phyloP scores from a whole-genome alignment of 2,113 vertebrate genomes.

The Sebastes schlegelii region DNA sequence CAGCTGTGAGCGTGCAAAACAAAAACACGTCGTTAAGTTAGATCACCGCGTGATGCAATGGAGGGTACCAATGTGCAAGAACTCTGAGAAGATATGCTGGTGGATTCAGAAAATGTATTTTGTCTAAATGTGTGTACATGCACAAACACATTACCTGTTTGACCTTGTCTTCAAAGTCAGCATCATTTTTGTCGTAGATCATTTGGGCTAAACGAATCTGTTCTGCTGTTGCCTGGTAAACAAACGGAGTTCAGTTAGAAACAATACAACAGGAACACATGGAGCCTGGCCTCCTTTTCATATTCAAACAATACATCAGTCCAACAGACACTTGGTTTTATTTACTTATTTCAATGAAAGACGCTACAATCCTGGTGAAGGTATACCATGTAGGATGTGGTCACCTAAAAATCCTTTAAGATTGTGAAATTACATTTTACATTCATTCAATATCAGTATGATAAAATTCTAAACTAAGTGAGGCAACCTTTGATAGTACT shows the following conservation, averaged over 20 bases:
- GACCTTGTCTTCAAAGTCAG: slow-evolving; percentile 97
- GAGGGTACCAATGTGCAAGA: not conserved
- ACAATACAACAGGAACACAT: not conserved
- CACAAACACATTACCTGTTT: slow-evolving; percentile 88
- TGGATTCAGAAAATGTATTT: not conserved
- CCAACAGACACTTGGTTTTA: not conserved
- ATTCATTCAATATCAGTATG: not conserved
- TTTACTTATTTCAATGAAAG: not conserved
- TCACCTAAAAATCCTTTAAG: not conserved
- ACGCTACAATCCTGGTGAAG: not conserved
- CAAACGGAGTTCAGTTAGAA: slow-evolving; percentile 34
- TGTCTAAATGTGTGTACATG: not conserved
- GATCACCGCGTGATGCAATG: not conserved
- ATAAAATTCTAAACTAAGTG: not conserved
- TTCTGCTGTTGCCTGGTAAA: slow-evolving; percentile 95
- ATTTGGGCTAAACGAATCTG: slow-evolving; percentile 97
- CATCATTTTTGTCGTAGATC: slow-evolving; percentile 97
- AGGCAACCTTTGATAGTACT: not conserved
- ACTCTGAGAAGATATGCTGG: not conserved
- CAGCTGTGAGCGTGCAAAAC: slow-evolving; percentile 81
- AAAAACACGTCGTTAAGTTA: not conserved
- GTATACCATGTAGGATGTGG: not conserved
- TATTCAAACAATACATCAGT: not conserved
- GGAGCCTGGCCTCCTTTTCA: not conserved
- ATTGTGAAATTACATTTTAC: not conserved